Percentiles rank a stretch among this genome's conserved stretches.
These are phyloP conservation scores for Drosophila lowei DNA, from an alignment of 1,140 invertebrate species.

Conservation along the genomic window DNA sequence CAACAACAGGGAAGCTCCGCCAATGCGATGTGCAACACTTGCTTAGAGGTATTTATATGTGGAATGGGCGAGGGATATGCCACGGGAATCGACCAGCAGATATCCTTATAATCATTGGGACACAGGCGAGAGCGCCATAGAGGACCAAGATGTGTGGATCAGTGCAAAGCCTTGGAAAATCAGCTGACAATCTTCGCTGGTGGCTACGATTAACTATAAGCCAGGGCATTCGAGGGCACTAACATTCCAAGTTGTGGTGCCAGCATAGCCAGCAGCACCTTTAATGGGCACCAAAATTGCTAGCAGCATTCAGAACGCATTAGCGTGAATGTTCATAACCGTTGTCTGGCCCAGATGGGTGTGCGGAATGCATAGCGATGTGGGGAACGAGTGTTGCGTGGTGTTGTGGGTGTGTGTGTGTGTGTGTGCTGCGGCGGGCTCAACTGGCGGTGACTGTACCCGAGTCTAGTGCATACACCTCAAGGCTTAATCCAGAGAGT, in stretches of 20 bases:
- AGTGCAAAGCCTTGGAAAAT: no score
- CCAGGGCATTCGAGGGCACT: no score
- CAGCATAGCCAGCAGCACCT: neutral
- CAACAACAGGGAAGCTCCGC: constrained; percentile 1
- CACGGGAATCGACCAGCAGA: neutral
- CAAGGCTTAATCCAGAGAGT: constrained; percentile 57
- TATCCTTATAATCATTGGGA: neutral
- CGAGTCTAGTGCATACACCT: constrained; percentile 72
- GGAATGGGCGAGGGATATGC: neutral
- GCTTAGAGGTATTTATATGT: constrained; percentile 30
- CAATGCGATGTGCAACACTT: constrained; percentile 44
- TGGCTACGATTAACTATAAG: no score
- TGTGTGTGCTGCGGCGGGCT: constrained; percentile 21
- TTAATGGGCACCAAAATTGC: constrained; percentile 49
- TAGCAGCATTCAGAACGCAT: constrained; percentile 72
- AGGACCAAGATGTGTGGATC: no score
- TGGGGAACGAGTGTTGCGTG: constrained; percentile 2
- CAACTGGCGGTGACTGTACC: constrained; percentile 43
- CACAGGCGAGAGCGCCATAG: no score
- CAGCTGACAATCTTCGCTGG: no score
- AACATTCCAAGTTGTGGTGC: neutral
- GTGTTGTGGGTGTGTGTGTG: neutral
- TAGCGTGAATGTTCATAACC: constrained; percentile 77
- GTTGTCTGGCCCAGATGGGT: constrained; percentile 41
- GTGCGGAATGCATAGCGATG: constrained; percentile 21